phyloP scores from a whole-genome alignment of 2,797 vertebrate species.

The Crenichthys baileyi region DNA sequence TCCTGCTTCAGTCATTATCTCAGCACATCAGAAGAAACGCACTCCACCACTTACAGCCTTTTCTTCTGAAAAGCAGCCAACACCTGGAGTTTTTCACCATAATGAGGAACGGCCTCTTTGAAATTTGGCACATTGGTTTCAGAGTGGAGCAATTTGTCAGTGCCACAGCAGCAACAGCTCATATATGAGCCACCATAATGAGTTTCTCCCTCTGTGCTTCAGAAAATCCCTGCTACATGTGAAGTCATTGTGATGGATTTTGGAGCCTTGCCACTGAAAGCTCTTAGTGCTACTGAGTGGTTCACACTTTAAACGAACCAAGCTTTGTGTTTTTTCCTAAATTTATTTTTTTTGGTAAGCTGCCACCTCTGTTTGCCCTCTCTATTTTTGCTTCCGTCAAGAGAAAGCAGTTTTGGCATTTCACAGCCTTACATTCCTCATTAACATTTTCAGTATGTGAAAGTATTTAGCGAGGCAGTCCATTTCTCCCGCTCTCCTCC shows the following conservation, averaged over 20 bases:
- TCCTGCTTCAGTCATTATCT: slow-evolving; percentile 47
- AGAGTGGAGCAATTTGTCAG: slow-evolving; percentile 59
- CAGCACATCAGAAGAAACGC: slow-evolving; percentile 31
- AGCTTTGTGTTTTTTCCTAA: slow-evolving; percentile 43
- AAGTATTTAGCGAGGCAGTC: slow-evolving; percentile 24
- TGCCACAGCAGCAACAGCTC: slow-evolving; percentile 44
- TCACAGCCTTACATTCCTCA: slow-evolving; percentile 25
- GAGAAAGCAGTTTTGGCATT: slow-evolving; percentile 44
- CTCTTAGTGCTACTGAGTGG: slow-evolving; percentile 32
- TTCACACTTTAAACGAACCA: slow-evolving; percentile 25
- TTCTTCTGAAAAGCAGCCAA: slow-evolving; percentile 34
- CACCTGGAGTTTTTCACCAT: slow-evolving; percentile 37
- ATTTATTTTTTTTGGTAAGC: slow-evolving; percentile 42
- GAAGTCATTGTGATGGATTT: slow-evolving; percentile 52
- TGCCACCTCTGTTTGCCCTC: slow-evolving; percentile 49
- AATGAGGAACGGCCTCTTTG: slow-evolving; percentile 54
- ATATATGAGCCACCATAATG: slow-evolving; percentile 52
- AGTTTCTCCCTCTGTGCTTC: slow-evolving; percentile 43
- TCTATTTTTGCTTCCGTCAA: slow-evolving; percentile 29
- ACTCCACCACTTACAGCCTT: slow-evolving; percentile 17
- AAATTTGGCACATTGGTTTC: slow-evolving; percentile 54
- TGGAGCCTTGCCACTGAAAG: slow-evolving; percentile 41
- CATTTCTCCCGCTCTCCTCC: slow-evolving; percentile 30
- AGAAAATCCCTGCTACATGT: slow-evolving; percentile 33
- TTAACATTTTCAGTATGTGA: slow-evolving; percentile 36